Conservation (phyloP, 2,797 vertebrate species). For the Spinibarbus caldwelli region DNA sequence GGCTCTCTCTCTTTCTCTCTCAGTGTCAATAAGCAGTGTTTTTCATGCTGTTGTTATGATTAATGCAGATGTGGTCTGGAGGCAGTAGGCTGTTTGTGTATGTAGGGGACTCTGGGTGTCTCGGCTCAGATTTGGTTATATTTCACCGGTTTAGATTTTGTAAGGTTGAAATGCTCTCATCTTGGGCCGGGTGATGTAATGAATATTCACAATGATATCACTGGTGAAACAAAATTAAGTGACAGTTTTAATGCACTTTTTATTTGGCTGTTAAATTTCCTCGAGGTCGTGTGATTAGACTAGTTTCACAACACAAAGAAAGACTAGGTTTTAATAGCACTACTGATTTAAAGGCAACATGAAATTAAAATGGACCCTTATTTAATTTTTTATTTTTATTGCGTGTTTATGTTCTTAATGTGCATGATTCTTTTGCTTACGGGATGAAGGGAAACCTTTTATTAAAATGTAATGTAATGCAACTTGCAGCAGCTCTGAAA, state of each 20-base stretch:
- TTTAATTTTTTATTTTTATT: conserved; percentile 19
- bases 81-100: not conserved
- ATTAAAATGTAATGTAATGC: not conserved
- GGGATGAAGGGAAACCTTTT: not conserved
- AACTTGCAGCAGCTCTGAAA: not conserved
- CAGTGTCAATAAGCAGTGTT: not conserved
- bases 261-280: conserved; percentile 13
- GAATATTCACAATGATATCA: not conserved
- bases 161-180: not conserved
- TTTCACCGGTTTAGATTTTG: conserved; percentile 15
- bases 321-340: not conserved
- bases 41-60: conserved; percentile 3
- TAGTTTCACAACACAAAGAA: not conserved
- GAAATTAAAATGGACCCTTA: conserved; percentile 18
- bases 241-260: not conserved
- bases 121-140: not conserved
- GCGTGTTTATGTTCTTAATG: not conserved
- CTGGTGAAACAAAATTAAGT: not conserved
- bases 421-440: not conserved
- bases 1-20: conserved; percentile 14
- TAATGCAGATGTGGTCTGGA: conserved; percentile 28
- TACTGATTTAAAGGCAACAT: not conserved
- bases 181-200: not conserved
- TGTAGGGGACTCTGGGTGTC: not conserved
- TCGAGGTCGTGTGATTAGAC: not conserved